Evolutionary conservation across 2,113 vertebrate genomes (phyloP).

Genomic region (Xenopus tropicalis): UCB_Xtro_10.0 CM004451.2:22259501-22260000

Average conservation of each 20-base stretch:
- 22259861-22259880: constrained; percentile 15
- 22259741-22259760: background rate
- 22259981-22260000: too few species aligned
- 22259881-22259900: constrained; percentile 8
- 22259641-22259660: constrained; percentile 18
- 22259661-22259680: constrained; percentile 39
- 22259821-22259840: constrained; percentile 43
- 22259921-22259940: background rate
- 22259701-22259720: constrained; percentile 43
- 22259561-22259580: background rate
- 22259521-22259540: too few species aligned
- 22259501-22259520: too few species aligned
- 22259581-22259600: background rate
- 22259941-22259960: too few species aligned
- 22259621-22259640: constrained; percentile 14
- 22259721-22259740: constrained; percentile 43
- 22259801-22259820: constrained; percentile 26
- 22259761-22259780: background rate
- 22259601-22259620: constrained; percentile 7
- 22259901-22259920: background rate
- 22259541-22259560: background rate
- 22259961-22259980: too few species aligned
- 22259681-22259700: constrained; percentile 39
- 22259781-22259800: background rate
- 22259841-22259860: constrained; percentile 39